Conservation (phyloP, 2,113 vertebrate genomes). For the Gobius niger region DNA sequence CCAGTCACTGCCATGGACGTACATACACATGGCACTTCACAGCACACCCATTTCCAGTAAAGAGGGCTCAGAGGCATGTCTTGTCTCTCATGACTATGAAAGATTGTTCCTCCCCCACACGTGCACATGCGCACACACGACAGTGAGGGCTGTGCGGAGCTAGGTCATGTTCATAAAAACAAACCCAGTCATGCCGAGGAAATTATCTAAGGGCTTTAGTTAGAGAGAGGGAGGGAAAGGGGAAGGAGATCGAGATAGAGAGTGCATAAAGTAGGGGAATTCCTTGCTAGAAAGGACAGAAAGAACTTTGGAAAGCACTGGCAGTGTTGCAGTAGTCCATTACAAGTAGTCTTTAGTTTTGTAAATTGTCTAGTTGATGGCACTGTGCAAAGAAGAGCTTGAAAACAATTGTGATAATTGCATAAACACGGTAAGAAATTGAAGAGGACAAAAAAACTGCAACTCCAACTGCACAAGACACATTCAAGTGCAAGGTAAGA, state of each 20-base stretch:
- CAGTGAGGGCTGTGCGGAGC: conserved; percentile 56
- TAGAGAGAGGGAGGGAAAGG: conserved; percentile 19
- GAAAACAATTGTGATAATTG: conserved; percentile 3
- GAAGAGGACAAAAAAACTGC: conserved; percentile 6
- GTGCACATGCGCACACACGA: conserved; percentile 36
- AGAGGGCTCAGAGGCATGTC: conserved; percentile 24
- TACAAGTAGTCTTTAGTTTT: conserved; percentile 16
- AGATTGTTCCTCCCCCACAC: conserved; percentile 42
- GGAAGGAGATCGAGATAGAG: conserved; percentile 22
- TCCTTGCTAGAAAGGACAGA: conserved; percentile 47
- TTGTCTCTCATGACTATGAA: conserved; percentile 37
- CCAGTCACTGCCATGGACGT: conserved; percentile 11
- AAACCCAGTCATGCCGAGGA: conserved; percentile 68
- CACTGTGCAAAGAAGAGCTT: background rate
- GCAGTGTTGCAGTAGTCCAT: conserved; percentile 17
- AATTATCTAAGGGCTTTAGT: conserved; percentile 48
- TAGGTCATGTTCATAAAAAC: conserved; percentile 61
- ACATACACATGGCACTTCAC: conserved; percentile 11
- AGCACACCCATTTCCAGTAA: conserved; percentile 43
- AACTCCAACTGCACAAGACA: background rate
- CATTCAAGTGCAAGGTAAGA: conserved; percentile 45
- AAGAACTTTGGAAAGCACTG: conserved; percentile 33
- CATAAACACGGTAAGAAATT: conserved; percentile 9
- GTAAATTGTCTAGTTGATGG: conserved; percentile 4
- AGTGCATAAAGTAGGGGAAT: conserved; percentile 44